phyloP scores from a whole-genome alignment of 2,888 invertebrate genomes.

The Polymixis flavicincta region DNA sequence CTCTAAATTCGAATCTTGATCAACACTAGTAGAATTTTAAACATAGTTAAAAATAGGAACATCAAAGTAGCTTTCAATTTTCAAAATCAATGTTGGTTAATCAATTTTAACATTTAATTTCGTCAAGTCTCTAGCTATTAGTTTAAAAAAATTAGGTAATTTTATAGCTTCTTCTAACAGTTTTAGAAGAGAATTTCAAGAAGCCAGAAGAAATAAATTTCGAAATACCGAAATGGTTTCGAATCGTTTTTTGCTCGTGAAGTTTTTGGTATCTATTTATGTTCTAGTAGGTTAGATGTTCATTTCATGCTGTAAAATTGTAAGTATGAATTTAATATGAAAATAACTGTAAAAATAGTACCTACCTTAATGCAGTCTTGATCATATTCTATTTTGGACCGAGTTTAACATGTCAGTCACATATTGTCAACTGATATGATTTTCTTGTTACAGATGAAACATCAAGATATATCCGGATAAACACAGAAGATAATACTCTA shows the following conservation, averaged over 20 bases:
- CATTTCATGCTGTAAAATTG: no score
- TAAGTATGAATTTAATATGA: no score
- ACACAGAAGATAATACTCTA: conserved; percentile 32
- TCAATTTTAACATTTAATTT: conserved; percentile 10
- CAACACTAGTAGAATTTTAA: conserved; percentile 4
- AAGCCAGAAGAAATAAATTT: neutral
- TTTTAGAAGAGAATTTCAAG: no score
- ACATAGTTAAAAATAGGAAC: neutral
- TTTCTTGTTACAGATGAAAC: conserved; percentile 60
- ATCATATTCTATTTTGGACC: neutral
- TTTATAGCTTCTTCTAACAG: no score
- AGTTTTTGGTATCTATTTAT: neutral
- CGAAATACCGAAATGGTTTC: neutral
- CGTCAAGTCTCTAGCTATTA: neutral
- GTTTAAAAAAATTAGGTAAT: no score
- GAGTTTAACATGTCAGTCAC: conserved; percentile 36
- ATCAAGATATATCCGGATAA: conserved; percentile 34
- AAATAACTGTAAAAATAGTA: no score
- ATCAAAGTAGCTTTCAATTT: neutral
- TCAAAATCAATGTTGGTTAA: conserved; percentile 1
- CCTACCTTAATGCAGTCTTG: no score
- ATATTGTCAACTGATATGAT: conserved; percentile 49
- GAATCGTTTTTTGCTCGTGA: neutral
- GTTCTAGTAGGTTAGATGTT: no score
- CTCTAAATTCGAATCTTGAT: conserved; percentile 6